These are phyloP conservation scores for Periparus ater DNA, from an alignment of 2,797 vertebrate species.

Conservation along the genomic window DNA sequence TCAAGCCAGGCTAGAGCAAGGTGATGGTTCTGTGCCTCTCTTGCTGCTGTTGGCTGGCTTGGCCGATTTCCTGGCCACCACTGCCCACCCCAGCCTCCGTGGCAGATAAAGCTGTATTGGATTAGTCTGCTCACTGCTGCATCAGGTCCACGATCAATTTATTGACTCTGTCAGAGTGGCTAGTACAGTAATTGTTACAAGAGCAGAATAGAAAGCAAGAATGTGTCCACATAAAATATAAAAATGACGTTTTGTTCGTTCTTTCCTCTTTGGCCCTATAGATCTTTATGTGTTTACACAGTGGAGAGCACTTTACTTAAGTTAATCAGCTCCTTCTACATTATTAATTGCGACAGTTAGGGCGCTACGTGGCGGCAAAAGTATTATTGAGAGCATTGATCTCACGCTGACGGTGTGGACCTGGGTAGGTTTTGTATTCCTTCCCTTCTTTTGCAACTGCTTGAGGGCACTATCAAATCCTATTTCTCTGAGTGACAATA, in stretches of 20 bases:
- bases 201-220: conserved; percentile 82
- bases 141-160: conserved; percentile 83
- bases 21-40: not conserved
- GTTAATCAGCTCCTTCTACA: conserved; percentile 76
- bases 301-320: conserved; percentile 76
- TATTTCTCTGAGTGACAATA: conserved; percentile 75
- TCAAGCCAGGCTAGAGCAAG: not conserved
- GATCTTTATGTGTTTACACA: conserved; percentile 77
- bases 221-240: conserved; percentile 78
- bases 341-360: conserved; percentile 78
- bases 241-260: conserved; percentile 75
- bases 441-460: conserved; percentile 45
- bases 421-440: conserved; percentile 58
- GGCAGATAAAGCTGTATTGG: conserved; percentile 75
- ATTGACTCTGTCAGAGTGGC: conserved; percentile 86
- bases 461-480: conserved; percentile 71
- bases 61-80: conserved; percentile 33
- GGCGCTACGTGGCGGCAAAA: conserved; percentile 50
- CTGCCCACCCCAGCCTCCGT: conserved; percentile 7
- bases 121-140: conserved; percentile 77
- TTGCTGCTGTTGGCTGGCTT: conserved; percentile 2
- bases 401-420: conserved; percentile 26
- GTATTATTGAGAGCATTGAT: conserved; percentile 70
- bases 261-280: conserved; percentile 58
- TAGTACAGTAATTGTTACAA: conserved; percentile 81